Evolutionary conservation across 2,888 invertebrate genomes (phyloP).

Genomic region (Coremacera marginata): DNA sequence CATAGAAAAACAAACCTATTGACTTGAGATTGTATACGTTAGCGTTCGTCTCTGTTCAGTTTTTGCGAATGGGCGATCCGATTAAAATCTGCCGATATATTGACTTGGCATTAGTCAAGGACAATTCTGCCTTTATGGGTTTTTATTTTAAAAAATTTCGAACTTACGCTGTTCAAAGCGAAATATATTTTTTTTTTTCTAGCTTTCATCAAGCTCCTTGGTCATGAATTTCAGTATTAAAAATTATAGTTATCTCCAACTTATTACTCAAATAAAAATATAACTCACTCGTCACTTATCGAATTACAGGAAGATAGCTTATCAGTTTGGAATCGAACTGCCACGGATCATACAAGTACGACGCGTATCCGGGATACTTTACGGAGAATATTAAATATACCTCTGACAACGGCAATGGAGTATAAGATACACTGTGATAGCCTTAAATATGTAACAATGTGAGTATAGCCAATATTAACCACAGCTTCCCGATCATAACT

Average conservation of each 20-base stretch:
- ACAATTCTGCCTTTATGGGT: no score
- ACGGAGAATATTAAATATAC: constrained; percentile 94
- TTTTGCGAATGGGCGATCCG: no score
- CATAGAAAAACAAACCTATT: no score
- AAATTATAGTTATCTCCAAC: background rate
- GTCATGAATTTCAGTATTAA: constrained; percentile 13
- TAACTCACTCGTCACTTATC: constrained; percentile 12
- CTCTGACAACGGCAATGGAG: constrained; percentile 92
- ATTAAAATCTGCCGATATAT: no score
- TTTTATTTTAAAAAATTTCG: no score
- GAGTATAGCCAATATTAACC: constrained; percentile 49
- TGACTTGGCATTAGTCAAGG: no score
- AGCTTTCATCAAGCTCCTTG: background rate
- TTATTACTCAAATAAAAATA: background rate
- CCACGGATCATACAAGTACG: constrained; percentile 89
- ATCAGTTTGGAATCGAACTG: constrained; percentile 97
- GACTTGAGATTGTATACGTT: no score
- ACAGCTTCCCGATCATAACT: background rate
- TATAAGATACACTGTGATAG: constrained; percentile 89
- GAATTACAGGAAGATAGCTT: constrained; percentile 87
- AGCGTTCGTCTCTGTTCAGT: no score
- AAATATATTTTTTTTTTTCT: background rate
- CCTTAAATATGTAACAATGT: constrained; percentile 77
- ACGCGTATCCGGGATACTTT: constrained; percentile 94
- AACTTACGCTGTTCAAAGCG: no score